Base-by-base conservation (phyloP, 2,113 vertebrate species). In the Coptodon rendalli region DNA sequence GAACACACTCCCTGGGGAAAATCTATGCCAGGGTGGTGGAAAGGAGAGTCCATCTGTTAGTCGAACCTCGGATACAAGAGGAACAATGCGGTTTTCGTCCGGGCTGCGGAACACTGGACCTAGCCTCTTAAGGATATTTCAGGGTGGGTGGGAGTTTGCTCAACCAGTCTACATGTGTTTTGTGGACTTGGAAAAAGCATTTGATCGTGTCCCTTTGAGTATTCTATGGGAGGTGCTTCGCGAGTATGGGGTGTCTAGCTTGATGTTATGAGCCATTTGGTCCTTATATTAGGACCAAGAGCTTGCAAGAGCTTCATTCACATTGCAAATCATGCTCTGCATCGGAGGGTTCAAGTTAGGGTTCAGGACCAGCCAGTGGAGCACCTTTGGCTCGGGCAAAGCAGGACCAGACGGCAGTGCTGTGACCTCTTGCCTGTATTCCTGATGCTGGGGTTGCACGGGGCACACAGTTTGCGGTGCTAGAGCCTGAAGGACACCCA, bases 11-110 rank as follows among this genome's bases (percentile, higher is more conserved):
- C 1, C 59, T 36, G 59, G 31, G 31, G 2, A 63, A 63, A 63
- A 63, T 36, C 59, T 63, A 63, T 36, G 59, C 16, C 59, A 63
- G 29, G 0, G 59, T 63, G 59, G 31, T 11, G 59, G 59, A 63
- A 63, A 63, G 59, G 31, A 63, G 59, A 63, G 59, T 63, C 59
- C 59, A 63, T 63, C 59, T 63, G 29, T 63, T 63, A 63, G 59
- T 19, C 0, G 29, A 34, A 19, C 59, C 59, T 63, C 31, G 36
- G 17, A 1, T 36, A 63, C 59, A n/a, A 17, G 17, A 36, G 31
- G 31, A 63, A 63, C 17, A 63, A 36, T 36, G 17, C 0, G 9
- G 59, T 1, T 63, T 36, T 63, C 1, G 6, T 63, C 31, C 0
- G 0, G 31, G 59, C 59, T 36, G 59, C 6, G 3, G 31, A 63